These are phyloP conservation scores for Hippocampus zosterae DNA, from an alignment of 2,113 vertebrate species.

Conservation along the genomic window DNA sequence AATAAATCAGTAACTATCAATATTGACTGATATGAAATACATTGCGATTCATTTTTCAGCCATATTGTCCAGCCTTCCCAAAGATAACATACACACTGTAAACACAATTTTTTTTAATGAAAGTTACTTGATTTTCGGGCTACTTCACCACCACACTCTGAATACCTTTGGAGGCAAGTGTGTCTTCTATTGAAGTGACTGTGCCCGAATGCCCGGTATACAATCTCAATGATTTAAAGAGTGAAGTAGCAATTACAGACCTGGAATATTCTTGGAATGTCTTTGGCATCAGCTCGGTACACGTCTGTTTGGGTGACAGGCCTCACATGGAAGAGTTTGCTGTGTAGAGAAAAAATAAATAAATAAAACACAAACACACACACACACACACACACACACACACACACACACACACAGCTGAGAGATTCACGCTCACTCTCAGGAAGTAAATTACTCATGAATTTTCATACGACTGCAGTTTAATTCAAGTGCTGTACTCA, in stretches of 20 bases:
- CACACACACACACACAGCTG: not conserved
- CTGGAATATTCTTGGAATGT: slow-evolving; percentile 99
- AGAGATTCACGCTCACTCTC: not conserved
- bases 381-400: too few relatives aligned
- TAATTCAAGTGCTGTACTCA: slow-evolving; percentile 68
- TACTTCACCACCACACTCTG: too few relatives aligned
- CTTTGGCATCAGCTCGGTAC: slow-evolving; percentile 95
- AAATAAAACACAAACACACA: not conserved
- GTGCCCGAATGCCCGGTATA: not conserved
- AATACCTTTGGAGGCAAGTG: too few relatives aligned
- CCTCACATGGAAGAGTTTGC: slow-evolving; percentile 97
- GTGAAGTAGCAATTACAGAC: slow-evolving; percentile 51
- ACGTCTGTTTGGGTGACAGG: slow-evolving; percentile 97
- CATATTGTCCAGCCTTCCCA: too few relatives aligned
- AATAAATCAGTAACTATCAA: too few relatives aligned
- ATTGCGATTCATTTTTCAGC: too few relatives aligned
- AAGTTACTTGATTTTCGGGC: too few relatives aligned
- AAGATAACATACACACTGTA: too few relatives aligned
- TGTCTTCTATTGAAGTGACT: too few relatives aligned
- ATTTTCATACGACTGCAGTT: not conserved
- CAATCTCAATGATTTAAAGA: not conserved
- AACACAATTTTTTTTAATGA: too few relatives aligned
- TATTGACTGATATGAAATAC: too few relatives aligned
- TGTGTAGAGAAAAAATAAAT: slow-evolving; percentile 37
- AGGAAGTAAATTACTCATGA: not conserved